Evolutionary conservation across 2,888 invertebrate genomes (phyloP), one percentile per base, ranked within the genome.

Genomic region (Helicoverpa assulta): DNA sequence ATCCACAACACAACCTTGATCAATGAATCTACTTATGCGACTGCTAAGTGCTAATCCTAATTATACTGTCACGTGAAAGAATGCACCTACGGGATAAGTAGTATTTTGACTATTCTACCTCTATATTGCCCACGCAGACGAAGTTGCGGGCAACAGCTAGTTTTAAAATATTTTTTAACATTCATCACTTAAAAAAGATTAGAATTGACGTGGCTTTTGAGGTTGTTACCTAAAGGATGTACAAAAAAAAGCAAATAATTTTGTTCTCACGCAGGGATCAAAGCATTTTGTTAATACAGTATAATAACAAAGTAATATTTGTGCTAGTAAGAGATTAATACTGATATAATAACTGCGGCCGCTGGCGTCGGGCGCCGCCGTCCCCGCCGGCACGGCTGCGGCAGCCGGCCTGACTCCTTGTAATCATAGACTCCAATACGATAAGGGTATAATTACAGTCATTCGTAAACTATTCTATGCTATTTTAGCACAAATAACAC

Each of bases 391-490:
- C 55, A 66, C 60, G 60, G 73, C 80, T 73, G 81, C 80, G 83
- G 82, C 70, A 81, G 82, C 83, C 78, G 75, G 78, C 68, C 68
- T 58, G 80, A 73, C 85, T 82, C 90, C 90, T 88, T 86, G 77
- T 90, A 92, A 91, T 92, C 87, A 92, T 85, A 89, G 85, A 52
- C 50, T 59, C 56, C 53, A 14, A 62, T 47, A 18, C 19, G 19
- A 57, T 53, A 66, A 37, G 26, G 64, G 47, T 47, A 72, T 57
- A 78, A 73, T 73, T 61, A 57, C 21, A 61, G 26, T 64, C n/a
- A 68, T 65, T 55, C 47, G 26, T 68, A 58, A 14, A 33, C 51
- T 43, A 67, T 77, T 57, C 21, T 4, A 14, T 40, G 61, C 19
- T 47, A 47, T n/a, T 47, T 47, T n/a, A 5, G 4, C 10, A 8